A percentile compares a stretch with the other conserved stretches of the same genome.
Conservation (phyloP, 2,113 vertebrate genomes). For the Nycticryphes semicollaris region DNA sequence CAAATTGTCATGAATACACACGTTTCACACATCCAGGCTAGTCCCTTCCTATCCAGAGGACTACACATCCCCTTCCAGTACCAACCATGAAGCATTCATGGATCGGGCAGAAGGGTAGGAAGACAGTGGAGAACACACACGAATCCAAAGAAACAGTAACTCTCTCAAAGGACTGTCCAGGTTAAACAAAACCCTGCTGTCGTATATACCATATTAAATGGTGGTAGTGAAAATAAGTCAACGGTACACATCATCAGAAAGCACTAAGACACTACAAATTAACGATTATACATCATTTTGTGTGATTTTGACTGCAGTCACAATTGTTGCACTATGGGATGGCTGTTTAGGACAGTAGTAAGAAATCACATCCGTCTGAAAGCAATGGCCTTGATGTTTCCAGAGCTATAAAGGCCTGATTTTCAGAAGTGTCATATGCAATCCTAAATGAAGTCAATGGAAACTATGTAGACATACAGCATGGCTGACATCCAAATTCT, state of each 20-base stretch:
- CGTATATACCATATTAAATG: not conserved
- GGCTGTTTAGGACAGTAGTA: not conserved
- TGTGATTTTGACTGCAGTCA: not conserved
- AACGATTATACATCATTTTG: fast-evolving
- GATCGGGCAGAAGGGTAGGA: not conserved
- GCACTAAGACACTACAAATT: not conserved
- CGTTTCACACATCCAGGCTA: not conserved
- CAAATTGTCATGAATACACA: not conserved
- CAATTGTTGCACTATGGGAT: fast-evolving
- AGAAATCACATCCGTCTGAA: not conserved
- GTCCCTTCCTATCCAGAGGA: not conserved
- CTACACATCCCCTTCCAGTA: not conserved
- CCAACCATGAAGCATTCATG: not conserved
- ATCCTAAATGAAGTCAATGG: not conserved
- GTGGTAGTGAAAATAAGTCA: not conserved
- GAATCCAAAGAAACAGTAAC: not conserved
- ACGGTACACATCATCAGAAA: not conserved
- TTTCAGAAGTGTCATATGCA: not conserved
- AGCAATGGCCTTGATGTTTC: not conserved
- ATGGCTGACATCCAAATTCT: not conserved
- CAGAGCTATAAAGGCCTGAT: not conserved
- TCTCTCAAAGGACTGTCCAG: not conserved
- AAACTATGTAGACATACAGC: not conserved
- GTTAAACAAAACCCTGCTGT: not conserved
- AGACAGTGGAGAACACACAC: not conserved